A percentile compares a stretch with the other conserved stretches of the same genome.
phyloP scores from a whole-genome alignment of 2,797 vertebrate genomes.

The Pangasius djambal region DNA sequence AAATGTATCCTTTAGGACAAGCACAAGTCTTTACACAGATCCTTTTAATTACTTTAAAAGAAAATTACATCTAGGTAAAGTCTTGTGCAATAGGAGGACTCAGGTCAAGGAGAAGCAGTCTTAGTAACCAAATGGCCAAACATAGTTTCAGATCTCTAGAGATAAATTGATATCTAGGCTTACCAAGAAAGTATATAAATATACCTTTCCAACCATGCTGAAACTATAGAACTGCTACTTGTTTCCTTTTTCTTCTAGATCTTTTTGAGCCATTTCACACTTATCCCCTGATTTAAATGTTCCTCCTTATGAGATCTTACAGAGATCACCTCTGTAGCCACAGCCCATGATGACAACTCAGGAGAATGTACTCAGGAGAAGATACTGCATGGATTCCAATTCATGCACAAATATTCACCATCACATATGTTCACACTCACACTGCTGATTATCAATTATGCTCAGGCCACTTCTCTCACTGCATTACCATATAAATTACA shows the following conservation, averaged over 20 bases:
- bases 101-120: conserved; percentile 19
- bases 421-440: conserved; percentile 42
- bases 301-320: conserved; percentile 14
- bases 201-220: neutral
- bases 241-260: neutral
- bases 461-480: conserved; percentile 65
- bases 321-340: neutral
- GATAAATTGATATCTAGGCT: conserved; percentile 14
- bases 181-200: neutral
- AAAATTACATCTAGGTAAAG: conserved; percentile 24
- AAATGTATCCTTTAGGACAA: conserved; percentile 17
- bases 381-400: conserved; percentile 65
- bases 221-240: neutral
- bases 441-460: conserved; percentile 69
- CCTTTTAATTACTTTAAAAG: conserved; percentile 24
- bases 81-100: conserved; percentile 16
- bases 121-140: conserved; percentile 7
- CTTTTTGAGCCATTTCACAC: neutral
- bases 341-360: conserved; percentile 23
- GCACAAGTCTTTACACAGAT: conserved; percentile 13
- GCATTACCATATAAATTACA: conserved; percentile 84
- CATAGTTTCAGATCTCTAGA: conserved; percentile 22
- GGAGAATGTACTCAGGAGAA: conserved; percentile 42
- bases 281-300: conserved; percentile 31
- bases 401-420: conserved; percentile 53